Conservation (phyloP, 2,888 invertebrate species). For the Hirtodrosophila duncani region DNA sequence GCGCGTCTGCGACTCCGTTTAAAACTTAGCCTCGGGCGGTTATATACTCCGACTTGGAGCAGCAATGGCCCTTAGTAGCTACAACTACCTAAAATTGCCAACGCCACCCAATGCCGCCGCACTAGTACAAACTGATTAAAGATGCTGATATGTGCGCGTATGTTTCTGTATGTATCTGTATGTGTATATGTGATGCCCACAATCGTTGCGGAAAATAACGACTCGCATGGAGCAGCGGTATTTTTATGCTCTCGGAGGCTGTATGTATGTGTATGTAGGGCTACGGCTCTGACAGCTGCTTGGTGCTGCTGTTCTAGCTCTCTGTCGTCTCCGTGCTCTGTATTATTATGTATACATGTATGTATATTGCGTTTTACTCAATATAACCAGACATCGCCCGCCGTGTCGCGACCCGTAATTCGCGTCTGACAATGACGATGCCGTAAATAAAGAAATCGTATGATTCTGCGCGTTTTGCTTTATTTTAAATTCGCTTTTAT, state of each 20-base stretch:
- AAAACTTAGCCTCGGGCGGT: no score
- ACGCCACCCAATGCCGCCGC: conserved; percentile 6
- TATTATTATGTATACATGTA: conserved; percentile 24
- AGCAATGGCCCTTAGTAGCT: conserved; percentile 18
- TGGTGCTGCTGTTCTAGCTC: conserved; percentile 12
- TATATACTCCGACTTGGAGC: no score
- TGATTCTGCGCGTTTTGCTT: conserved; percentile 54
- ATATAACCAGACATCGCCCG: conserved; percentile 59
- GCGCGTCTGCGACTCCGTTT: conserved; percentile 2
- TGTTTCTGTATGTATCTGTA: conserved; percentile 24
- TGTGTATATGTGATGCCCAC: conserved; percentile 18
- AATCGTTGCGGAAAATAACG: conserved; percentile 49
- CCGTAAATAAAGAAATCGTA: conserved; percentile 60
- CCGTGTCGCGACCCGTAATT: conserved; percentile 56
- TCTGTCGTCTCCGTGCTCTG: conserved; percentile 14
- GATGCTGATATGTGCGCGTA: conserved; percentile 18
- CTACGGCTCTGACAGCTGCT: conserved; percentile 27
- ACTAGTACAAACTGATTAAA: conserved; percentile 14
- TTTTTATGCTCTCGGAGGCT: not conserved
- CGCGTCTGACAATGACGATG: conserved; percentile 29
- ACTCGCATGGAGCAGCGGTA: conserved; percentile 40
- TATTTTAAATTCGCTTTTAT: conserved; percentile 23
- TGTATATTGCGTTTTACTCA: conserved; percentile 64
- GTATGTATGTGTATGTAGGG: conserved; percentile 23
- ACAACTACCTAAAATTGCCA: no score